These are phyloP conservation scores for Trogon melanurus DNA, from an alignment of 2,113 vertebrate species.

Conservation along the genomic window DNA sequence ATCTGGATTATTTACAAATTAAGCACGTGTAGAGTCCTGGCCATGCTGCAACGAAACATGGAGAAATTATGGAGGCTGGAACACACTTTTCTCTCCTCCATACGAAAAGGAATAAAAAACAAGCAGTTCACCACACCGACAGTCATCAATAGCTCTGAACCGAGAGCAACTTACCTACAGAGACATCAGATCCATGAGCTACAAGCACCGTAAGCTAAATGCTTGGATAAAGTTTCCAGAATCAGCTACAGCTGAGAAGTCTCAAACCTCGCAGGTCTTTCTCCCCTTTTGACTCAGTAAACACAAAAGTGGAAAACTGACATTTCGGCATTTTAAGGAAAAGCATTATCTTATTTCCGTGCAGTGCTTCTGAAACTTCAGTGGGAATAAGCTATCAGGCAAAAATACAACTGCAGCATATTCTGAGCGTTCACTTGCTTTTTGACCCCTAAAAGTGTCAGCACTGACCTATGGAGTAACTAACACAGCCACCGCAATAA, in stretches of 20 bases:
- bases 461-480: background rate
- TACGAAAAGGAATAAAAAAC: background rate
- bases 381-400: background rate
- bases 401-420: background rate
- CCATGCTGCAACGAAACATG: background rate
- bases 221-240: background rate
- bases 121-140: background rate
- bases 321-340: background rate
- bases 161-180: background rate
- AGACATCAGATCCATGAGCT: background rate
- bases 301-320: background rate
- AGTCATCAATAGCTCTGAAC: background rate
- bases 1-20: background rate
- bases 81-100: fast-evolving
- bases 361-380: background rate
- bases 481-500: background rate
- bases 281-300: background rate
- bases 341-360: background rate
- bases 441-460: background rate
- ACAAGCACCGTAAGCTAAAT: background rate
- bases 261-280: background rate
- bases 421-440: background rate
- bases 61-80: background rate
- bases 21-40: fast-evolving
- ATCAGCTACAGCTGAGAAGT: background rate